Conservation (phyloP, 2,888 invertebrate species). For the Odiellus spinosus region DNA sequence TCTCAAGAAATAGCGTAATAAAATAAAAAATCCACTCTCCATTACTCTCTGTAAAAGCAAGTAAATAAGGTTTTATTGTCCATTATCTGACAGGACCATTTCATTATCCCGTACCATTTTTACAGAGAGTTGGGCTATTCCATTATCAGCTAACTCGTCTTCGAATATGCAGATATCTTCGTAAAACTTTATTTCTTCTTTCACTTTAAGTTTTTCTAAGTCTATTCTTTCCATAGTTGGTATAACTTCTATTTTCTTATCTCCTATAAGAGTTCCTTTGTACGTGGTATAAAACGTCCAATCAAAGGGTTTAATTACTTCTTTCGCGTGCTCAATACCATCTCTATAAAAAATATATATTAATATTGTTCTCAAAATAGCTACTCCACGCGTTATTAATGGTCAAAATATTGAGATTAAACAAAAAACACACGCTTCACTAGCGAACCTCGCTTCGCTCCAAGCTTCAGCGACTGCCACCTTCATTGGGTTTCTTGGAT, state of each 20-base stretch:
- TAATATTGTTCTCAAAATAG: neutral
- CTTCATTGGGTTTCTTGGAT: conserved; percentile 54
- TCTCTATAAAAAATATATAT: conserved; percentile 39
- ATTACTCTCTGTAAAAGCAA: conserved; percentile 62
- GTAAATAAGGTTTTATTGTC: neutral
- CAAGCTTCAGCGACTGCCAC: conserved; percentile 81
- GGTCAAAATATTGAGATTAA: too few species aligned
- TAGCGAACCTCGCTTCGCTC: conserved; percentile 62
- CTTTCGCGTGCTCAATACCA: conserved; percentile 41
- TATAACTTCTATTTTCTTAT: conserved; percentile 29
- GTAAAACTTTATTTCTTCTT: conserved; percentile 84
- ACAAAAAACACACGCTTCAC: too few species aligned
- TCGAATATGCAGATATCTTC: conserved; percentile 87
- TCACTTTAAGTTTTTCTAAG: conserved; percentile 66
- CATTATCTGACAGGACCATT: neutral
- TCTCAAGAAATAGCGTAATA: conserved; percentile 77
- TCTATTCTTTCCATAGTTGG: conserved; percentile 61
- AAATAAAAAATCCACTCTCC: conserved; percentile 79
- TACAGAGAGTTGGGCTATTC: conserved; percentile 70
- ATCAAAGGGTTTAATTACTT: conserved; percentile 75
- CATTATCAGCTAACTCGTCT: conserved; percentile 97
- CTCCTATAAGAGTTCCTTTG: conserved; percentile 43
- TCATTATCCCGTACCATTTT: conserved; percentile 56
- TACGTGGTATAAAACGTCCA: conserved; percentile 96
- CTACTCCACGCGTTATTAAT: too few species aligned